Evolutionary conservation across 1,140 invertebrate species (phyloP).

Genomic region (Ridgeia piscesae): DNA sequence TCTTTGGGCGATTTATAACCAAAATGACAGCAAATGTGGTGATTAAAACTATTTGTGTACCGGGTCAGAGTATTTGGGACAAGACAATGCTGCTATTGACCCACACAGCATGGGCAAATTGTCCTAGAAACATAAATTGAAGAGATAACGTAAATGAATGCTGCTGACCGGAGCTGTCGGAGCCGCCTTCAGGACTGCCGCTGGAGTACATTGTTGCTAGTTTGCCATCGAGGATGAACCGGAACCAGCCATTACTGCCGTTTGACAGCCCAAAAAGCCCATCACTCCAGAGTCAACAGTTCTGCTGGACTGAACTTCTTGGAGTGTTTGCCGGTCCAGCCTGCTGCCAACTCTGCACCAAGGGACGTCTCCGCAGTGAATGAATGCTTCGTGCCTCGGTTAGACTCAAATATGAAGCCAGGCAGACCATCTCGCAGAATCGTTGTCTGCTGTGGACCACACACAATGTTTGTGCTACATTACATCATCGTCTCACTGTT

Average conservation of each 20-base stretch:
- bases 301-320: slow-evolving; percentile 84
- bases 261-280: slow-evolving; percentile 80
- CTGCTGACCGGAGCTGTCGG: slow-evolving; percentile 85
- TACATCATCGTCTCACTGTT: too few species aligned
- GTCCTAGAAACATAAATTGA: background rate
- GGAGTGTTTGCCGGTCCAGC: slow-evolving; percentile 77
- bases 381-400: slow-evolving; percentile 92
- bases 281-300: slow-evolving; percentile 75
- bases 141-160: background rate
- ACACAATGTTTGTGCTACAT: background rate
- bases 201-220: slow-evolving; percentile 97
- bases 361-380: slow-evolving; percentile 92
- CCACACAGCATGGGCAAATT: background rate
- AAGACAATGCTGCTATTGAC: too few species aligned
- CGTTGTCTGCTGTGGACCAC: slow-evolving; percentile 76
- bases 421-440: slow-evolving; percentile 90
- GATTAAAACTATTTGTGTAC: too few species aligned
- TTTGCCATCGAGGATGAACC: slow-evolving; percentile 96
- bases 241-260: slow-evolving; percentile 97
- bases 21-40: too few species aligned
- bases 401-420: slow-evolving; percentile 98
- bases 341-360: slow-evolving; percentile 80
- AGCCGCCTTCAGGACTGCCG: slow-evolving; percentile 93
- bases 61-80: too few species aligned
- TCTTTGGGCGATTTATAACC: too few species aligned